Conservation (phyloP, 2,797 vertebrate species). For the Enteromius unitaeniatus region DNA sequence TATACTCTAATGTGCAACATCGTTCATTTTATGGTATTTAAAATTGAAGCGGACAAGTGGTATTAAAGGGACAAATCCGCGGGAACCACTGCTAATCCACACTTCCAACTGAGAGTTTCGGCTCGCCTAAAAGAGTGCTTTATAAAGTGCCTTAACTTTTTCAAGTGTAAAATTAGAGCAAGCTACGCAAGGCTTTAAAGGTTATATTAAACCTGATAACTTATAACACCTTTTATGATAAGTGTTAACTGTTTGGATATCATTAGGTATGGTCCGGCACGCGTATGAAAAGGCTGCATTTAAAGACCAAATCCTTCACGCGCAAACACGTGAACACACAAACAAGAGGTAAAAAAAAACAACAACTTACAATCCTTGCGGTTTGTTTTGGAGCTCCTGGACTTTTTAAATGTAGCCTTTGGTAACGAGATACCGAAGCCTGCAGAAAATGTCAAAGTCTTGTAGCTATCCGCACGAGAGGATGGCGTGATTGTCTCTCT, state of each 20-base stretch:
- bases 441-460: constrained; percentile 15
- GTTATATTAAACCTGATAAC: neutral
- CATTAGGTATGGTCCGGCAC: neutral
- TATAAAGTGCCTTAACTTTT: constrained; percentile 4
- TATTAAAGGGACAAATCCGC: constrained; percentile 41
- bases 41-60: constrained; percentile 28
- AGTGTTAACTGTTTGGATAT: neutral
- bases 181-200: neutral
- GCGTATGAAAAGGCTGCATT: neutral
- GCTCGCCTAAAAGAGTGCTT: neutral
- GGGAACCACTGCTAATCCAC: constrained; percentile 39
- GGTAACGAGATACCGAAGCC: neutral
- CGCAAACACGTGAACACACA: neutral
- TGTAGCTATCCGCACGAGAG: constrained; percentile 14
- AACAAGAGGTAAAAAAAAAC: neutral
- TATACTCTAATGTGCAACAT: neutral
- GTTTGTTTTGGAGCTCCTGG: neutral
- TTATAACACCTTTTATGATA: neutral
- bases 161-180: neutral
- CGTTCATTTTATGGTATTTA: constrained; percentile 18
- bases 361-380: constrained; percentile 33
- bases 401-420: neutral
- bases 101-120: constrained; percentile 46
- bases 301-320: neutral
- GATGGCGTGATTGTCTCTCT: constrained; percentile 45